phyloP scores from a whole-genome alignment of 2,797 vertebrate genomes.

The Propithecus perrieri region DNA sequence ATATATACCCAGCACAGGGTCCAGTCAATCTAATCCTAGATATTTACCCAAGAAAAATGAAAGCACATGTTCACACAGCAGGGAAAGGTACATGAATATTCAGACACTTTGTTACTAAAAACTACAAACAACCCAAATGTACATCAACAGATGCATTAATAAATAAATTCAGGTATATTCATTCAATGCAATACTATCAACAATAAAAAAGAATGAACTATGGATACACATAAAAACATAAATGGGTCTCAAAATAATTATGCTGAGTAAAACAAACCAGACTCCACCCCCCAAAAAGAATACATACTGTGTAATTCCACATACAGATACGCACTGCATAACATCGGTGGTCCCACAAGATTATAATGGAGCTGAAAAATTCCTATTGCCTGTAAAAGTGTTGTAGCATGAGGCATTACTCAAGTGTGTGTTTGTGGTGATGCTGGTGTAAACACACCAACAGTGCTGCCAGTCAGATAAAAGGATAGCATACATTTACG shows the following conservation, averaged over 20 bases:
- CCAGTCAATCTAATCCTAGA: background rate
- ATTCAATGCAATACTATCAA: background rate
- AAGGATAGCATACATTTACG: background rate
- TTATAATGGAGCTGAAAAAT: background rate
- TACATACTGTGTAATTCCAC: background rate
- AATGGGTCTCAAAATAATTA: background rate
- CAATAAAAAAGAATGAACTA: background rate
- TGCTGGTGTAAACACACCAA: background rate
- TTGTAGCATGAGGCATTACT: background rate
- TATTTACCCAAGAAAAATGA: background rate
- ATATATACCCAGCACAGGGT: background rate
- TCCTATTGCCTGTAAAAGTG: background rate
- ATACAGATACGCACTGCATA: background rate
- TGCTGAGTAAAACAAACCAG: background rate
- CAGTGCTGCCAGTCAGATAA: background rate
- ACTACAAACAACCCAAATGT: background rate
- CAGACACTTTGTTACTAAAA: background rate
- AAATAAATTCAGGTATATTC: background rate
- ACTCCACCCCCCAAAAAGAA: background rate
- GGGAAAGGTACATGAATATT: background rate
- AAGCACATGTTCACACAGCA: background rate
- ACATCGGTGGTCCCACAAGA: background rate
- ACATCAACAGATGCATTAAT: background rate
- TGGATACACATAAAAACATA: background rate
- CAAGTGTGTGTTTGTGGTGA: background rate